Evolutionary conservation across 2,113 vertebrate species (phyloP).

Genomic region (Oryzias melastigma): DNA sequence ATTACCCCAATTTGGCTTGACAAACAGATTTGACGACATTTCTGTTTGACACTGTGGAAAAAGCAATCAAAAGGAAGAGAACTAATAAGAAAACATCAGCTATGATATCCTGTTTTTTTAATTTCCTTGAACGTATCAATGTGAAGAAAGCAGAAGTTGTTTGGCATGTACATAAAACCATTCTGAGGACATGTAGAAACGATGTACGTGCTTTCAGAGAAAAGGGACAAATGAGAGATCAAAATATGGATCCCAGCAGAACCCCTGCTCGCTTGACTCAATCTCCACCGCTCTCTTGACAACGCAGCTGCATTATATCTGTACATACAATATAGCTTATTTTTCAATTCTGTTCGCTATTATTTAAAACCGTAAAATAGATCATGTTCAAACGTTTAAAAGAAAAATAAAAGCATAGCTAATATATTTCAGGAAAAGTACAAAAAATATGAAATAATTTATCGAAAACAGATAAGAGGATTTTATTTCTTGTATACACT

Average conservation of each 20-base stretch:
- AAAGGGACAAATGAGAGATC: conserved; percentile 32
- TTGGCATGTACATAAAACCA: conserved; percentile 59
- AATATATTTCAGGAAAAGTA: conserved; percentile 79
- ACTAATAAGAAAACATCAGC: conserved; percentile 17
- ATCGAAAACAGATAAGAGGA: conserved; percentile 70
- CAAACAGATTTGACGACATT: conserved; percentile 61
- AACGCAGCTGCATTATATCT: conserved; percentile 67
- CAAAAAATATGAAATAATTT: conserved; percentile 77
- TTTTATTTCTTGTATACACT: conserved; percentile 78
- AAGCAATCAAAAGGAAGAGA: conserved; percentile 19
- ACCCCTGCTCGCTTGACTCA: conserved; percentile 47
- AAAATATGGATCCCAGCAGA: conserved; percentile 38
- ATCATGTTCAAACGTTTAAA: conserved; percentile 63
- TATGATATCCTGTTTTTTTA: conserved; percentile 15
- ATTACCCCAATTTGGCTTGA: conserved; percentile 57
- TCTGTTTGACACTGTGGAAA: conserved; percentile 38
- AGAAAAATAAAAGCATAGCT: conserved; percentile 61
- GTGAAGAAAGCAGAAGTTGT: conserved; percentile 39
- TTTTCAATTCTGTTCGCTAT: conserved; percentile 79
- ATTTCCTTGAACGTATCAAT: conserved; percentile 16
- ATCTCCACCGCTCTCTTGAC: conserved; percentile 57
- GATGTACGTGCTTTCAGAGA: conserved; percentile 24
- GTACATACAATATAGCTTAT: conserved; percentile 82
- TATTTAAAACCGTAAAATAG: conserved; percentile 75
- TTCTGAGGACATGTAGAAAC: conserved; percentile 41